A percentile compares a stretch with the other conserved stretches of the same genome.
These are phyloP conservation scores for Adelphocoris suturalis DNA, from an alignment of 2,888 invertebrate species.

Conservation along the genomic window DNA sequence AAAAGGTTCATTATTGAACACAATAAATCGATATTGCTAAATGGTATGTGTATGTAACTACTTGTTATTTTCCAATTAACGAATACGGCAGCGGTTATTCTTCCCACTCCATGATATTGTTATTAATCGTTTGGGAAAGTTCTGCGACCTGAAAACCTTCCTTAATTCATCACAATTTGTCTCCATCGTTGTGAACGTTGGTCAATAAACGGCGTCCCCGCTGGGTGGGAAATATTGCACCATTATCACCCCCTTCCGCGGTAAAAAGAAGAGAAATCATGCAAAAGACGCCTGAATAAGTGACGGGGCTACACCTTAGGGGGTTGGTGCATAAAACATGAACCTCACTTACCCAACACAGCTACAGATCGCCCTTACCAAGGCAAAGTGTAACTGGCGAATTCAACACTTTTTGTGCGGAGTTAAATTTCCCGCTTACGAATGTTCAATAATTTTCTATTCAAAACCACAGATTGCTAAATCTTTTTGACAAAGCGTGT, in stretches of 20 bases:
- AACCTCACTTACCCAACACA: background rate
- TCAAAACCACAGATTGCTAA: too few species aligned
- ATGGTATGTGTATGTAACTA: too few species aligned
- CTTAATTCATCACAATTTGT: background rate
- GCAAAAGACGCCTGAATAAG: slow-evolving; percentile 20
- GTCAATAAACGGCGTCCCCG: background rate
- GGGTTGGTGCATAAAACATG: background rate
- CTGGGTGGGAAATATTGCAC: slow-evolving; percentile 5
- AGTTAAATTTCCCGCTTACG: too few species aligned
- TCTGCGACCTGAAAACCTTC: background rate
- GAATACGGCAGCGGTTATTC: too few species aligned
- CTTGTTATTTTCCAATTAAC: too few species aligned
- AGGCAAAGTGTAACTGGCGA: background rate
- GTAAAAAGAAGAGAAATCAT: slow-evolving; percentile 23
- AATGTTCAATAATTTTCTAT: too few species aligned
- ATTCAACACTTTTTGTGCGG: background rate
- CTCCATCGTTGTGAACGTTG: background rate
- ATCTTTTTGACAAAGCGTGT: too few species aligned
- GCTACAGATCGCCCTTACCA: background rate
- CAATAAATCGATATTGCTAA: too few species aligned
- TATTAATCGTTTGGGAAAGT: too few species aligned
- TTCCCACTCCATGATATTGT: too few species aligned
- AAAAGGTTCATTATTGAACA: too few species aligned
- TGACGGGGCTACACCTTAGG: background rate
- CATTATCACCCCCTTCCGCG: slow-evolving; percentile 14